Evolutionary conservation across 2,797 vertebrate species (phyloP).

Genomic region (Takifugu rubripes): DNA sequence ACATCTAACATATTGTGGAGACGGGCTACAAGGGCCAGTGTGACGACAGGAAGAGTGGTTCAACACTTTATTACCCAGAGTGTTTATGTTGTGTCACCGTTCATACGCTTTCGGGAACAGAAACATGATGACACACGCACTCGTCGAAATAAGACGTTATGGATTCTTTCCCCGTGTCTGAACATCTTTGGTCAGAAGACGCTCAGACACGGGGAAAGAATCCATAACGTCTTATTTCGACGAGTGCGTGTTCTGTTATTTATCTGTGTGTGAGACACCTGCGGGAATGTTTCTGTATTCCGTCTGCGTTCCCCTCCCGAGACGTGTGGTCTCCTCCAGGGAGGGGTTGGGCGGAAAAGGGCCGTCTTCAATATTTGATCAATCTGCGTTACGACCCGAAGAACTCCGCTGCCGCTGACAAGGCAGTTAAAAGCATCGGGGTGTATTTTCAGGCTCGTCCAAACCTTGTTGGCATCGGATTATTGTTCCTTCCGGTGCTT

Average conservation of each 20-base stretch:
- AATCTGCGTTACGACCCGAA: conserved; percentile 25
- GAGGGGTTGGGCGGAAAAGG: conserved; percentile 27
- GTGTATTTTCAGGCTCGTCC: too few relatives aligned
- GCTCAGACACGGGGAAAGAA: too few relatives aligned
- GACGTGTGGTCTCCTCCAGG: conserved; percentile 38
- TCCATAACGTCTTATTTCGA: neutral
- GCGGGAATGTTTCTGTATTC: neutral
- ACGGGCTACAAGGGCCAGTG: too few relatives aligned
- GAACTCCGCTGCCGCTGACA: conserved; percentile 4
- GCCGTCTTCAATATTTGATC: conserved; percentile 57
- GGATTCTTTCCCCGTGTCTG: too few relatives aligned
- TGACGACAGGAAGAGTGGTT: too few relatives aligned
- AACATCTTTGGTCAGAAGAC: too few relatives aligned
- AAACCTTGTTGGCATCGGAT: neutral
- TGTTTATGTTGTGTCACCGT: too few relatives aligned
- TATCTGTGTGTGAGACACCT: neutral
- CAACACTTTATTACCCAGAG: too few relatives aligned
- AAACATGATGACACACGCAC: too few relatives aligned
- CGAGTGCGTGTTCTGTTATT: neutral
- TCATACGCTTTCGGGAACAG: too few relatives aligned
- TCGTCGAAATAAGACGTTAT: neutral
- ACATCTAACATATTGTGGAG: too few relatives aligned
- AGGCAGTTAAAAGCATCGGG: neutral
- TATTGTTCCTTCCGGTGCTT: neutral
- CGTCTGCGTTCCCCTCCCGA: conserved; percentile 13